Conservation (phyloP, 2,888 invertebrate species). For the Watsonalla binaria region DNA sequence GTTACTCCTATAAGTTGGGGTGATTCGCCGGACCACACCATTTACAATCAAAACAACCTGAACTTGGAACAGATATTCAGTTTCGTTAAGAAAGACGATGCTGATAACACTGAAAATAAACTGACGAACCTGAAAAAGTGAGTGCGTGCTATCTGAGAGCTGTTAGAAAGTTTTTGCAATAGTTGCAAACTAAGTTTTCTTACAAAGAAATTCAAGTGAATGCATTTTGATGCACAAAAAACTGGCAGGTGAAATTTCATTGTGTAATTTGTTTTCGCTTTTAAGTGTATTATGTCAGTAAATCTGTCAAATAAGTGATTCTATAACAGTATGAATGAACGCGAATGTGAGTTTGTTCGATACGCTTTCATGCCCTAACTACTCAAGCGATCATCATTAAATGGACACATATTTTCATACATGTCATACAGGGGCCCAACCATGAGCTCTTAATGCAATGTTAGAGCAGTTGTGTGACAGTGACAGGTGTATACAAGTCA, state of each 20-base stretch:
- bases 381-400: too few relatives aligned
- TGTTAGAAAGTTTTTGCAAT: conserved; percentile 7
- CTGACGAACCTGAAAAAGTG: conserved; percentile 4
- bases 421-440: too few relatives aligned
- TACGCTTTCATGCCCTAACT: too few relatives aligned
- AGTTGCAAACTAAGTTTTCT: not conserved
- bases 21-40: conserved; percentile 57
- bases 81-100: conserved; percentile 38
- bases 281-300: too few relatives aligned
- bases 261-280: not conserved
- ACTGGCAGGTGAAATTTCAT: not conserved
- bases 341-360: too few relatives aligned
- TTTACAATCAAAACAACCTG: conserved; percentile 70
- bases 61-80: conserved; percentile 66
- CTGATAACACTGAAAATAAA: conserved; percentile 9
- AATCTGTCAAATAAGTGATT: too few relatives aligned
- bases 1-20: conserved; percentile 65
- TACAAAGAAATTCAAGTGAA: not conserved
- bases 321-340: too few relatives aligned
- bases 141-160: conserved; percentile 13
- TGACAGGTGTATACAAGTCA: too few relatives aligned
- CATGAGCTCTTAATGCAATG: too few relatives aligned
- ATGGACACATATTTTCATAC: too few relatives aligned
- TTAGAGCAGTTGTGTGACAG: too few relatives aligned
- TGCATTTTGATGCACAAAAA: not conserved